Conservation (phyloP, 2,113 vertebrate species). For the Acinonyx jubatus region DNA sequence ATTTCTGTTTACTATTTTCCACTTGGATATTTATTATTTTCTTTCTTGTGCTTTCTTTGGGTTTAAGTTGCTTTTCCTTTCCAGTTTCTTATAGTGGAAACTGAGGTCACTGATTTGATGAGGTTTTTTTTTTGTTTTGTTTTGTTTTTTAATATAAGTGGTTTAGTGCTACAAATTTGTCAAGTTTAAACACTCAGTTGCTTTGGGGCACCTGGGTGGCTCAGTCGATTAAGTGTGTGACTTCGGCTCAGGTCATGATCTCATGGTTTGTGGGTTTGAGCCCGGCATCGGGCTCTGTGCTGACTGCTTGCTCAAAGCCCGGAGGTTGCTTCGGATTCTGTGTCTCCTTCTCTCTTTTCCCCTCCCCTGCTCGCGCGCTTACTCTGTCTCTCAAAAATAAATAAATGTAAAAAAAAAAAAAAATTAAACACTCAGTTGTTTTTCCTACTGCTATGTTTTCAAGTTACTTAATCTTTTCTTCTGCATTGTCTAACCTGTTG, state of each 20-base stretch:
- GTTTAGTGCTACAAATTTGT: not conserved
- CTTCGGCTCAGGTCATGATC: too few relatives aligned
- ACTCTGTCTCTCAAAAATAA: too few relatives aligned
- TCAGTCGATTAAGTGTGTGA: too few relatives aligned
- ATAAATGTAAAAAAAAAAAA: too few relatives aligned
- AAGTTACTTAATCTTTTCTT: not conserved
- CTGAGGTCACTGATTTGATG: not conserved
- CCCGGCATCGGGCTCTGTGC: too few relatives aligned
- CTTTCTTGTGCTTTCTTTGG: not conserved
- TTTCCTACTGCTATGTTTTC: not conserved
- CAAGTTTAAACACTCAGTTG: not conserved
- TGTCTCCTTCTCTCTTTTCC: too few relatives aligned
- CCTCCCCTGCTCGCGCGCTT: too few relatives aligned
- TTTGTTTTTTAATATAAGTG: not conserved
- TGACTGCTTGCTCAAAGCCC: too few relatives aligned
- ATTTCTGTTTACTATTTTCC: not conserved
- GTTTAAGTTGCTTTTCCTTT: not conserved
- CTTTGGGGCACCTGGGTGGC: not conserved
- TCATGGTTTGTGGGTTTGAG: too few relatives aligned
- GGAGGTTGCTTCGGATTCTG: too few relatives aligned
- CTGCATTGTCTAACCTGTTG: not conserved
- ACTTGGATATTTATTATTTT: not conserved
- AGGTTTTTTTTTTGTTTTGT: not conserved
- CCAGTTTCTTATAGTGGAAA: not conserved
- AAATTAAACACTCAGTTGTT: not conserved